Evolutionary conservation across 2,113 vertebrate genomes (phyloP).

Genomic region (Perca fluviatilis): DNA sequence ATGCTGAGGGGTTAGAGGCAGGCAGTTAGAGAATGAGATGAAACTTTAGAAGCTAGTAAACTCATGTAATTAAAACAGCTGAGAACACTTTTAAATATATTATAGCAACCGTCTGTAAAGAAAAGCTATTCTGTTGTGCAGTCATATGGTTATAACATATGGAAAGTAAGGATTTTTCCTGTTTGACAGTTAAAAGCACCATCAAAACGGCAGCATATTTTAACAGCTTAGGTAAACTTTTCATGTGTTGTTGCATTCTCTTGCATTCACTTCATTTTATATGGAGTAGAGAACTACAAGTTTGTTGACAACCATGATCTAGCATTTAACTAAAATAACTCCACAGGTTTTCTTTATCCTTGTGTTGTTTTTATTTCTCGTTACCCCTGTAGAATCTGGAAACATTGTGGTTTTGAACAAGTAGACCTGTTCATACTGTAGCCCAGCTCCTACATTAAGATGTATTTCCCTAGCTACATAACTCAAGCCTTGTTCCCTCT

Average conservation of each 20-base stretch:
- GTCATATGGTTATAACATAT: background rate
- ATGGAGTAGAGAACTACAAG: background rate
- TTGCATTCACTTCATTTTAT: background rate
- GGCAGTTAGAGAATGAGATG: conserved; percentile 69
- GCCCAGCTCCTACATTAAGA: conserved; percentile 44
- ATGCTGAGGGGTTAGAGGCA: conserved; percentile 65
- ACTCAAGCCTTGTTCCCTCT: conserved; percentile 74
- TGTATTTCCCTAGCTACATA: conserved; percentile 62
- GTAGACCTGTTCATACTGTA: conserved; percentile 56
- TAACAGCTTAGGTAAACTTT: background rate
- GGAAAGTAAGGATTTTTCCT: background rate
- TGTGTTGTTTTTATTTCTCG: conserved; percentile 59
- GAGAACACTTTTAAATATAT: no score
- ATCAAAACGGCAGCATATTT: background rate
- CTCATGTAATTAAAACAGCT: no score
- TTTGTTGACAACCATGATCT: conserved; percentile 10
- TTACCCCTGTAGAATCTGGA: conserved; percentile 60
- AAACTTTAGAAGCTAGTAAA: no score
- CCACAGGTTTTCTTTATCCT: conserved; percentile 44
- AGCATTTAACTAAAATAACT: conserved; percentile 29
- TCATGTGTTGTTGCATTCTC: background rate
- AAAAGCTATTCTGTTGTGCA: background rate
- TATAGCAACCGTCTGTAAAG: background rate
- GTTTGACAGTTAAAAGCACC: no score
- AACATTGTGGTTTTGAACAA: conserved; percentile 74